Conservation (phyloP, 2,113 vertebrate genomes). For the Gracilinanus agilis region DNA sequence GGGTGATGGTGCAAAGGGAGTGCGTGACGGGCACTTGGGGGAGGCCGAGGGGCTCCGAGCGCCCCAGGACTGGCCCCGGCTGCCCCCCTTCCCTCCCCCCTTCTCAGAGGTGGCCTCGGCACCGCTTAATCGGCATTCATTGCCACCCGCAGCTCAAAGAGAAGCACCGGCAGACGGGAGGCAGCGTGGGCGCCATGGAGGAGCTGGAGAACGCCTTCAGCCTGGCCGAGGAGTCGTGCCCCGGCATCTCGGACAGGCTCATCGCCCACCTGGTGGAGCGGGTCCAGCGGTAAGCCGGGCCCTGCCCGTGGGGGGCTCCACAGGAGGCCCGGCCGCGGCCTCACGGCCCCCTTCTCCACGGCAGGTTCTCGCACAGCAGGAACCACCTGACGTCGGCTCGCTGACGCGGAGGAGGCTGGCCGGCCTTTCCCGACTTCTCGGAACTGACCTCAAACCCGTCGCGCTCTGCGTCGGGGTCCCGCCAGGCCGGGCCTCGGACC, state of each 20-base stretch:
- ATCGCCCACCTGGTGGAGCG: conserved; percentile 95
- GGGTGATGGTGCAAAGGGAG: no score
- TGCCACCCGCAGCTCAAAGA: conserved; percentile 89
- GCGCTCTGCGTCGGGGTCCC: neutral
- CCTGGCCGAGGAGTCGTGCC: conserved; percentile 95
- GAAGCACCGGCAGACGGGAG: conserved; percentile 91
- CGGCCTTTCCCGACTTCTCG: conserved; percentile 59
- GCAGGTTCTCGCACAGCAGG: conserved; percentile 93
- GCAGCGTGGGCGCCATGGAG: conserved; percentile 92
- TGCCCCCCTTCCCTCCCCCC: no score
- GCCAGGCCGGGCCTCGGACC: neutral
- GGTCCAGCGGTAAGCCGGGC: conserved; percentile 90
- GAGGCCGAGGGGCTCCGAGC: no score
- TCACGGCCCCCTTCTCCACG: rapidly evolving
- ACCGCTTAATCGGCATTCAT: no score
- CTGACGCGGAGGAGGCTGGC: conserved; percentile 81
- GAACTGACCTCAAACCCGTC: conserved; percentile 73
- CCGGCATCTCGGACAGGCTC: conserved; percentile 95
- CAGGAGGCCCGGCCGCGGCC: no score
- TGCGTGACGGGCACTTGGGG: no score
- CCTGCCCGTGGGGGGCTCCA: no score
- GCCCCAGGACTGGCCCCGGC: no score
- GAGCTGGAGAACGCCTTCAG: conserved; percentile 98
- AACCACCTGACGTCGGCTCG: conserved; percentile 91
- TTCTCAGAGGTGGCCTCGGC: no score